Evolutionary conservation across 2,888 invertebrate genomes (phyloP).

Genomic region (Aleiodes testaceus): DNA sequence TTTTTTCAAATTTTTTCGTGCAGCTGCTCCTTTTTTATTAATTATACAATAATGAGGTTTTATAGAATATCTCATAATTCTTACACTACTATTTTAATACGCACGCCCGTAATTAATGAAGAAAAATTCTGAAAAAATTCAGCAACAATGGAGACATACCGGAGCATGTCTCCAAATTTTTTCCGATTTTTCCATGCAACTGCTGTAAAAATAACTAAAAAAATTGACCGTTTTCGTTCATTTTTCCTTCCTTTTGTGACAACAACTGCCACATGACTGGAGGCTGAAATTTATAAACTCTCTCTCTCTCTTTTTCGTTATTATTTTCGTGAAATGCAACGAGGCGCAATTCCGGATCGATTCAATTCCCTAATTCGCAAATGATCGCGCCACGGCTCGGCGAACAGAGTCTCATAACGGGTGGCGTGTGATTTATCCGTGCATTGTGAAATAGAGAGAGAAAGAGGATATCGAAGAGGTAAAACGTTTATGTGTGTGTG

Average conservation of each 20-base stretch:
- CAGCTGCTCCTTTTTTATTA: too few relatives aligned
- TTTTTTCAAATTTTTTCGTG: too few relatives aligned
- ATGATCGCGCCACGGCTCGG: constrained; percentile 49
- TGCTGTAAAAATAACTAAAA: constrained; percentile 8
- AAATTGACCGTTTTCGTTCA: not conserved
- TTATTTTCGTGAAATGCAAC: constrained; percentile 51
- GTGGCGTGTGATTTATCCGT: constrained; percentile 42
- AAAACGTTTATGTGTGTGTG: constrained; percentile 39
- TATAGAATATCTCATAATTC: too few relatives aligned
- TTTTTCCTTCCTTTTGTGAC: not conserved
- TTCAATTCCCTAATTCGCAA: constrained; percentile 55
- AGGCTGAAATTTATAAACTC: not conserved
- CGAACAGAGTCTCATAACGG: constrained; percentile 42
- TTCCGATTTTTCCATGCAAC: too few relatives aligned
- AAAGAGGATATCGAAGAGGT: constrained; percentile 14
- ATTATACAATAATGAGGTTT: too few relatives aligned
- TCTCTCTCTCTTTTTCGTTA: constrained; percentile 41
- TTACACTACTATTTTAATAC: too few relatives aligned
- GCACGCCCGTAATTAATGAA: too few relatives aligned
- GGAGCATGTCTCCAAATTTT: too few relatives aligned
- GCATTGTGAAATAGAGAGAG: constrained; percentile 5
- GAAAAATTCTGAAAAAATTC: too few relatives aligned
- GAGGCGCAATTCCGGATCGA: constrained; percentile 54
- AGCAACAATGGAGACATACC: too few relatives aligned
- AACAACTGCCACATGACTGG: constrained; percentile 5